Conservation (phyloP, 2,113 vertebrate species). For the Cinclus cinclus region DNA sequence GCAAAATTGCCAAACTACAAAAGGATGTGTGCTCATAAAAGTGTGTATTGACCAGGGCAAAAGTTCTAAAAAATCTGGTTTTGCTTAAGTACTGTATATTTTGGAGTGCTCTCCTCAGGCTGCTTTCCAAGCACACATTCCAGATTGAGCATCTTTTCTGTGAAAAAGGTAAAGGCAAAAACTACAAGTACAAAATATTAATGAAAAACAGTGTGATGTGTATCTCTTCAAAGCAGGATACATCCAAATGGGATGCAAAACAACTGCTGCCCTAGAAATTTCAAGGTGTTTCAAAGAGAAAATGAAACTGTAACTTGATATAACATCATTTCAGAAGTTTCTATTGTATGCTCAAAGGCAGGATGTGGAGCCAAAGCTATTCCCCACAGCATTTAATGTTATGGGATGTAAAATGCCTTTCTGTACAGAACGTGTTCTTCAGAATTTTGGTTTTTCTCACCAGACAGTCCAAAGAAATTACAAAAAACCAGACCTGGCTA, state of each 20-base stretch:
- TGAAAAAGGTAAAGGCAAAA: not conserved
- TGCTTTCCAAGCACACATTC: not conserved
- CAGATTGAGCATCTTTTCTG: not conserved
- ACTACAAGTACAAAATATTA: not conserved
- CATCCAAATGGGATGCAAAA: not conserved
- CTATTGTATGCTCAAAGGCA: not conserved
- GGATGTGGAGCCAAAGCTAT: not conserved
- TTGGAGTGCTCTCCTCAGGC: not conserved
- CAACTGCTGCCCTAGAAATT: not conserved
- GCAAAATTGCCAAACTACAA: not conserved
- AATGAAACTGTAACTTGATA: conserved; percentile 26
- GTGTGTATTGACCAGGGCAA: not conserved
- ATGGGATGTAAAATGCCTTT: not conserved
- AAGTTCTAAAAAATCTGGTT: not conserved
- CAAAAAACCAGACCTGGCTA: not conserved
- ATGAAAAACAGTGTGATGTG: not conserved
- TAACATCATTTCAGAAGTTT: not conserved
- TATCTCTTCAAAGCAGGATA: not conserved
- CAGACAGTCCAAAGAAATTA: not conserved
- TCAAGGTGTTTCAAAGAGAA: conserved; percentile 6
- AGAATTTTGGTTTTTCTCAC: not conserved
- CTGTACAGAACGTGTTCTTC: not conserved
- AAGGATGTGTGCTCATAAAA: not conserved
- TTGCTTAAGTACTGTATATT: not conserved
- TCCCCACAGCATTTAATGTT: not conserved